Base-by-base conservation (phyloP, 2,797 vertebrate species). In the Lycodopsis pacificus region DNA sequence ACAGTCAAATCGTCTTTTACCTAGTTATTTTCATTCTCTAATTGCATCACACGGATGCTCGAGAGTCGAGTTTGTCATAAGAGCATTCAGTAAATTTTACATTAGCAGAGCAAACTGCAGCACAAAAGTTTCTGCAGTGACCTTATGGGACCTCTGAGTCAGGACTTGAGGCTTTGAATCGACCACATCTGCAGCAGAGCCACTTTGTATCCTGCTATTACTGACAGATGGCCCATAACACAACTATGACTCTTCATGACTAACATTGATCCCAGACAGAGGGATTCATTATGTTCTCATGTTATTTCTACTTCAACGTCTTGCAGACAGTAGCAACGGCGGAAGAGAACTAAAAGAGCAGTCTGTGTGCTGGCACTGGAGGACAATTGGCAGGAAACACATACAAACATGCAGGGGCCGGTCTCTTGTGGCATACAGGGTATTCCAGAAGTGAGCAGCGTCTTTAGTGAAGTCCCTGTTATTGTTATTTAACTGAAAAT, bases 141-240 rank as follows among this genome's bases (percentile, higher is more conserved):
- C 64, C 77, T 71, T 4, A 64, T 0, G 6, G 1, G 48, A 74
- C 81, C 68, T 82, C 48, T 91, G 81, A 82, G 77, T 87, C 87
- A 83, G 11, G 10, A 68, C 64, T 25, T 57, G 65, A 87, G 67
- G 4, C 49, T 73, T 49, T 88, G 73, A 83, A 64, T 86, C 30
- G 49, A 75, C 83, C 82, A 83, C 84, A 86, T 68, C 44, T 79
- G 76, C 62, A 77, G 22, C 61, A 62, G 59, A 82, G 51, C 22
- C 12, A 5, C 34, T 78, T 58, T 76, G 59, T 25, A 65, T 77
- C 71, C 77, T 66, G 65, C 49, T 65, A 71, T 85, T 69, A 70
- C 65, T 10, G 19, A 62, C 57, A 42, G 67, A 73, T 73, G 76
- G 67, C 70, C 71, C 70, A 74, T 51, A 79, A 25, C 72, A 59